phyloP scores from a whole-genome alignment of 1,140 invertebrate genomes.

The Aphis craccivora region DNA sequence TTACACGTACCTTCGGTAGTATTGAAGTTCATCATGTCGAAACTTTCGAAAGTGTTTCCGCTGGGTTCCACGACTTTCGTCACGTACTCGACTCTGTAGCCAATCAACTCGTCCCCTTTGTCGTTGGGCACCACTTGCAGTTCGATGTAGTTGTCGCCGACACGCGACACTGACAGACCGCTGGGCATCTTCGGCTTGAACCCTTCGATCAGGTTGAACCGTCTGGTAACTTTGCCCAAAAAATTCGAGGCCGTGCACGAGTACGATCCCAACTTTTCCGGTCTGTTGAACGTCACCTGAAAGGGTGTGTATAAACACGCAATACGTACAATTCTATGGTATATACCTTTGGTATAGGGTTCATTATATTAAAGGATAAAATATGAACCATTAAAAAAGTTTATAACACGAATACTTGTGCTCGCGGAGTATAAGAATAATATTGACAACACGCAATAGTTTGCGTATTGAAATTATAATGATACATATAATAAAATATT shows the following conservation, averaged over 20 bases:
- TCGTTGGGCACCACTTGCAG: conserved; percentile 10
- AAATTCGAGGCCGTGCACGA: background rate
- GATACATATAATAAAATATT: background rate
- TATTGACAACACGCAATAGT: background rate
- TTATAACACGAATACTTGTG: background rate
- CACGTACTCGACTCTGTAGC: conserved; percentile 39
- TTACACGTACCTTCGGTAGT: conserved; percentile 42
- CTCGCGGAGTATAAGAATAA: background rate
- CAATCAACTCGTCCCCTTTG: conserved; percentile 22
- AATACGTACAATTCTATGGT: background rate
- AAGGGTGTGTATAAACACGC: background rate
- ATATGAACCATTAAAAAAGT: background rate
- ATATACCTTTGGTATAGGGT: background rate
- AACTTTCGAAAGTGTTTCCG: conserved; percentile 34
- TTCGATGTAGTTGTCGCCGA: conserved; percentile 42
- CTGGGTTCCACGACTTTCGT: background rate
- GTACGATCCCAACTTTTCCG: conserved; percentile 45
- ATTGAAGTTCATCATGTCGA: conserved; percentile 47
- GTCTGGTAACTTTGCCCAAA: conserved; percentile 39
- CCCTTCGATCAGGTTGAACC: conserved; percentile 28
- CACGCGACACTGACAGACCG: background rate
- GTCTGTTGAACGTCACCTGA: conserved; percentile 47
- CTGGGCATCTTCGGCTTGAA: conserved; percentile 39
- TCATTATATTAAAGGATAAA: background rate
- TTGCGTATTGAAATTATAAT: background rate